Percentiles rank a stretch among this genome's conserved stretches.
These are phyloP conservation scores for Fabriciana adippe DNA, from an alignment of 2,888 invertebrate genomes.

Conservation along the genomic window DNA sequence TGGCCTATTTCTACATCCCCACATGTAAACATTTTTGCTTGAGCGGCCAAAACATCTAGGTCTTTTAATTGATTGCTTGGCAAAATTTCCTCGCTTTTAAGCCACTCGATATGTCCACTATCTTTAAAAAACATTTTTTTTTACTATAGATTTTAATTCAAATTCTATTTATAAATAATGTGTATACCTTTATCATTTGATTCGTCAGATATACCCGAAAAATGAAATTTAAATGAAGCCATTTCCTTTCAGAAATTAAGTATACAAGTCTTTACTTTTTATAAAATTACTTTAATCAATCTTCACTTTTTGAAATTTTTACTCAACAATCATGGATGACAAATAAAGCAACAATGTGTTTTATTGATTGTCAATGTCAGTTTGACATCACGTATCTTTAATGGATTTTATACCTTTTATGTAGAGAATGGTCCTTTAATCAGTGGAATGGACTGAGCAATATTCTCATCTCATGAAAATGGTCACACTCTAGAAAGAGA, in stretches of 20 bases:
- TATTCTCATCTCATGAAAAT: too few relatives aligned
- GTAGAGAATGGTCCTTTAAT: too few relatives aligned
- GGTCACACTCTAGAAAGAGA: too few relatives aligned
- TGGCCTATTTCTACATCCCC: slow-evolving; percentile 76
- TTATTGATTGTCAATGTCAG: too few relatives aligned
- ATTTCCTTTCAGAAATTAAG: slow-evolving; percentile 25
- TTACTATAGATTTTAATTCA: background rate
- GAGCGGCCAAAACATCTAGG: slow-evolving; percentile 56
- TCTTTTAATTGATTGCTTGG: slow-evolving; percentile 55
- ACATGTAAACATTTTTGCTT: slow-evolving; percentile 69
- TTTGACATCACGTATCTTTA: too few relatives aligned
- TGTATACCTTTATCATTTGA: slow-evolving; percentile 18
- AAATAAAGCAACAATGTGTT: too few relatives aligned
- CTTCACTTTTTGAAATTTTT: too few relatives aligned
- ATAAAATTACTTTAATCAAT: too few relatives aligned
- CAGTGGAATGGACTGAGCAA: too few relatives aligned
- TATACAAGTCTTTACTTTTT: background rate
- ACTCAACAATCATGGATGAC: too few relatives aligned
- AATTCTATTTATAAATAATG: background rate
- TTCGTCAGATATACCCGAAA: slow-evolving; percentile 49
- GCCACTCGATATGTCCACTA: slow-evolving; percentile 53
- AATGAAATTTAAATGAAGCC: slow-evolving; percentile 62
- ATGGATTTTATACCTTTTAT: too few relatives aligned
- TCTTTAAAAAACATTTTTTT: slow-evolving; percentile 35
- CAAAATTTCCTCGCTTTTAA: slow-evolving; percentile 60